These are phyloP conservation scores for Macrocentrus cingulum DNA, from an alignment of 1,140 invertebrate genomes.

Conservation along the genomic window DNA sequence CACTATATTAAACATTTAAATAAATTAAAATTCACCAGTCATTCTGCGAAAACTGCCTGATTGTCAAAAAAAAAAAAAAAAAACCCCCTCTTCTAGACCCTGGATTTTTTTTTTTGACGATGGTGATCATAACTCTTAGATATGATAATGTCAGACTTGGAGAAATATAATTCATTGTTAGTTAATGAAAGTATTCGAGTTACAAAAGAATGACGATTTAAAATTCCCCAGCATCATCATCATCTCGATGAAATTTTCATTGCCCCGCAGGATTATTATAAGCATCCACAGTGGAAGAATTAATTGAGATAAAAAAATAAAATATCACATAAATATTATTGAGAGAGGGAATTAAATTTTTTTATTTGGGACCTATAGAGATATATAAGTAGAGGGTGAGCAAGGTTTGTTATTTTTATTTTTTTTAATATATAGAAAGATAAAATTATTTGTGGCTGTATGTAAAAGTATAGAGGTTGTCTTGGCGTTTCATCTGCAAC, in stretches of 20 bases:
- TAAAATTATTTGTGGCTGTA: not conserved
- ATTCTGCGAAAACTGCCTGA: no score
- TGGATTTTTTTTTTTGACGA: no score
- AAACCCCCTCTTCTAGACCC: no score
- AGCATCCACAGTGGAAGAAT: not conserved
- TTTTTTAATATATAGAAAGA: no score
- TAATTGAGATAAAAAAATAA: not conserved
- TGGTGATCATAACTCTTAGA: not conserved
- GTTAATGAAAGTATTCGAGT: constrained; percentile 5
- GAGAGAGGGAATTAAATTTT: no score
- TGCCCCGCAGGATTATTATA: not conserved
- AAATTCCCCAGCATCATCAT: not conserved
- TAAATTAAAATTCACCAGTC: no score
- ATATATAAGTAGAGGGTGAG: no score
- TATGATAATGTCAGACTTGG: not conserved
- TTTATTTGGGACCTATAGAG: no score
- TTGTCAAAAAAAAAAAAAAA: no score
- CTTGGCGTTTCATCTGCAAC: constrained; percentile 16
- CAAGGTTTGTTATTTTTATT: no score
- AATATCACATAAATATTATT: not conserved
- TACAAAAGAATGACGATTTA: not conserved
- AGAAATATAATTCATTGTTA: not conserved
- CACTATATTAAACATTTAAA: no score
- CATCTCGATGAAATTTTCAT: not conserved
- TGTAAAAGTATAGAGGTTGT: no score